Base-by-base conservation (phyloP, 2,113 vertebrate species). In the Trinectes maculatus region DNA sequence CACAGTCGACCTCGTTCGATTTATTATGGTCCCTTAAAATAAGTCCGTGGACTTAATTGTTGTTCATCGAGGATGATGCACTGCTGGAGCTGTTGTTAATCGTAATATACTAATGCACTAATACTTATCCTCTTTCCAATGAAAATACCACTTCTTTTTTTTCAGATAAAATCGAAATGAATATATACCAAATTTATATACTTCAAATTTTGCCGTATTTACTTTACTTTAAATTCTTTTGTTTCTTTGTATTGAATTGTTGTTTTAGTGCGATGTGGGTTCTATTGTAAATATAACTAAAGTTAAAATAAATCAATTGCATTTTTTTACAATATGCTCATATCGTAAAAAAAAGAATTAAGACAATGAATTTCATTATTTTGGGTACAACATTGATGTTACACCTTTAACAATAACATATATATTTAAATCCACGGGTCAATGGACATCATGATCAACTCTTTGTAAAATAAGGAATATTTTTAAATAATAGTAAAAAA, bases 1-100 rank as follows among this genome's bases (percentile, higher is more conserved):
- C 21, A 43, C 25, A 70, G 12, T 36, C 52, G 26, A 61, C 44
- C 24, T 72, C 22, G 5, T 69, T 71, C 59, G 44, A 83, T 57
- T 55, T 42, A 59, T 74, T 7, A 34, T 19, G 53, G n/a, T 56
- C 15, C 12, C 9, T 51, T 39, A 18, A 47, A 64, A 64, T 52
- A 21, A 70, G 21, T 49, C 15, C n/a, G 8, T 18, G 52, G 42
- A 16, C 19, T 15, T 59, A 1, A 31, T 68, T 25, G 53, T 13
- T 54, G 3, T 11, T 34, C 4, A 8, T 49, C 19, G 34, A 49
- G 36, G 26, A 42, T 22, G 13, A 15, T 2, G 36, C 18, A 37
- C 12, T n/a, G 36, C 2, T 26, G 11, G 5, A 18, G 13, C 9
- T 51, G 22, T 46, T 51, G 12, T 46, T 53, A 19, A n/a, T n/a